These are phyloP conservation scores for Spizaetus ornatus DNA, from an alignment of 2,113 vertebrate genomes.

Conservation along the genomic window DNA sequence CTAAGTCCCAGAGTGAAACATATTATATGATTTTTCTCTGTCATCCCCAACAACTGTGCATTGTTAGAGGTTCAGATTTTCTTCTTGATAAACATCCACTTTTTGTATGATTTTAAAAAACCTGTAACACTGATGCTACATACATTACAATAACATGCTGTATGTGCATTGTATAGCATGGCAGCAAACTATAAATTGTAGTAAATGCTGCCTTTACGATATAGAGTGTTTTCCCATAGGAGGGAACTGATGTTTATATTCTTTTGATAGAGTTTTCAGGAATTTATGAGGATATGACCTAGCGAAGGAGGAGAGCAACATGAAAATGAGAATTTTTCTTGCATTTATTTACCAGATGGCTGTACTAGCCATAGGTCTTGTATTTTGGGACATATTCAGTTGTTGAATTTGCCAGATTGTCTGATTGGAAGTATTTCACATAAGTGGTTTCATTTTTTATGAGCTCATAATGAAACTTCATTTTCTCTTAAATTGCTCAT, in stretches of 20 bases:
- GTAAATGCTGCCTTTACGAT: background rate
- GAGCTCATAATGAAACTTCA: constrained; percentile 9
- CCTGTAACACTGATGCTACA: background rate
- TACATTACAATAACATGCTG: background rate
- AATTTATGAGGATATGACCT: background rate
- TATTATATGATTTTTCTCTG: background rate
- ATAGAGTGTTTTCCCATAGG: background rate
- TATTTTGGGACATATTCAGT: background rate
- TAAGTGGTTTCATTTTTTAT: background rate
- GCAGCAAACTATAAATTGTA: background rate
- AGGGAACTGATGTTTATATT: background rate
- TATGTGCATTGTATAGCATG: background rate
- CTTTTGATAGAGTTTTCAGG: background rate
- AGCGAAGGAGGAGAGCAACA: background rate
- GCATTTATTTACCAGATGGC: background rate
- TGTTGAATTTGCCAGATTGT: background rate
- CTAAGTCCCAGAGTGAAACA: background rate
- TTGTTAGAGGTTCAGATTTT: background rate
- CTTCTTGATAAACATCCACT: background rate
- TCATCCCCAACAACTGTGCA: background rate
- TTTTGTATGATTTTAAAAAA: background rate
- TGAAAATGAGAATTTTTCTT: background rate
- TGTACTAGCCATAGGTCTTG: background rate
- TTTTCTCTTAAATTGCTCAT: constrained; percentile 13
- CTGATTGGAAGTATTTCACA: background rate